phyloP scores from a whole-genome alignment of 35 echinoderm and acorn worm species.

The Apostichopus californicus region DNA sequence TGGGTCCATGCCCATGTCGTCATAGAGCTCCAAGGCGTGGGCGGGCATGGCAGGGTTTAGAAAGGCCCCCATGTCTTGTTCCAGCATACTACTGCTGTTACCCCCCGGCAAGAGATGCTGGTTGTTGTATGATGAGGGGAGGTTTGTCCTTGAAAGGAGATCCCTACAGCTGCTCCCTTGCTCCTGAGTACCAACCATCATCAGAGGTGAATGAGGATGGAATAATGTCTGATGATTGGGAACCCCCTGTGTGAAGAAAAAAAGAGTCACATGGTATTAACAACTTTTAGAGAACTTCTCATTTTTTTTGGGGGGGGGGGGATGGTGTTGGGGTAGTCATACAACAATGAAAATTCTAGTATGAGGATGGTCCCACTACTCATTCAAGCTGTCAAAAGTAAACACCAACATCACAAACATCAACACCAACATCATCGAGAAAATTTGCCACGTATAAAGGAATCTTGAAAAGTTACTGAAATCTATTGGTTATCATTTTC shows the following conservation, averaged over 20 bases:
- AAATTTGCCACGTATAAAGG: too few relatives aligned
- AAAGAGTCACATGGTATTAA: not conserved
- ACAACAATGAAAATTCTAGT: too few relatives aligned
- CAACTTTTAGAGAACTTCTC: not conserved
- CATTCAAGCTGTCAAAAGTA: too few relatives aligned
- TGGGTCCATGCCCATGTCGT: constrained; percentile 5
- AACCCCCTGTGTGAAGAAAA: not conserved
- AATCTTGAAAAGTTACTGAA: too few relatives aligned
- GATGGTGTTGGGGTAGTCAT: too few relatives aligned
- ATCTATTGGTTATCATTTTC: too few relatives aligned
- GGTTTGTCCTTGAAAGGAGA: not conserved
- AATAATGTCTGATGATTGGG: not conserved
- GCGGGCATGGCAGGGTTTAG: not conserved
- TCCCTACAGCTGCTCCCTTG: not conserved
- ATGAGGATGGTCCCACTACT: too few relatives aligned
- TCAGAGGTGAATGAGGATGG: not conserved
- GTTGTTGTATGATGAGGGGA: not conserved
- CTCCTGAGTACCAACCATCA: not conserved
- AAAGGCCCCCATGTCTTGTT: not conserved
- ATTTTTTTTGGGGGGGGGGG: too few relatives aligned
- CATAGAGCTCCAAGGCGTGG: not conserved
- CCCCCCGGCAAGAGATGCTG: not conserved
- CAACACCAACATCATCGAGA: too few relatives aligned
- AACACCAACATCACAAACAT: too few relatives aligned
- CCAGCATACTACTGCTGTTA: not conserved